These are phyloP conservation scores for Gastrophysa polygoni DNA, from an alignment of 2,888 invertebrate species.

Conservation along the genomic window DNA sequence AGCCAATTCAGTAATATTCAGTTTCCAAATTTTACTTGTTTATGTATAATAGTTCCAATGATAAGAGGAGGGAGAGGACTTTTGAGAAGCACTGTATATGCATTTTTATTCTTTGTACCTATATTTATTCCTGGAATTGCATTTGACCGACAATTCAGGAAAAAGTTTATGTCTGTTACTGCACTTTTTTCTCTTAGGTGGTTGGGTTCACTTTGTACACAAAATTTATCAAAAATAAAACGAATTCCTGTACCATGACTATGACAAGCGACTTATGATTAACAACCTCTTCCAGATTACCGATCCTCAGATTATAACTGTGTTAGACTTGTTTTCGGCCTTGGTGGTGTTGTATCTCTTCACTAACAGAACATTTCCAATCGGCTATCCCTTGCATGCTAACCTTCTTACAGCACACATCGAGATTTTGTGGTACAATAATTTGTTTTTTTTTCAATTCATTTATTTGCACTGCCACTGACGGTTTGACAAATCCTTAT, in stretches of 20 bases:
- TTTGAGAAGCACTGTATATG: no score
- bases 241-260: slow-evolving; percentile 26
- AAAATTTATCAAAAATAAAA: slow-evolving; percentile 18
- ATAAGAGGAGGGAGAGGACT: no score
- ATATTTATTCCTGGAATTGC: not conserved
- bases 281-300: slow-evolving; percentile 30
- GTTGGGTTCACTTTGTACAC: slow-evolving; percentile 35
- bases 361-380: slow-evolving; percentile 26
- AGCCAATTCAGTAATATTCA: no score
- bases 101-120: no score
- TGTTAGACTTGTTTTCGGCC: slow-evolving; percentile 21
- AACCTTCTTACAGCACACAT: slow-evolving; percentile 24
- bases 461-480: slow-evolving; percentile 36
- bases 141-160: not conserved
- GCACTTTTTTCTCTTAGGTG: slow-evolving; percentile 31
- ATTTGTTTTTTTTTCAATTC: no score
- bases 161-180: not conserved
- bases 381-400: slow-evolving; percentile 36
- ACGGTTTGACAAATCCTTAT: slow-evolving; percentile 27
- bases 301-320: slow-evolving; percentile 24
- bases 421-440: slow-evolving; percentile 24
- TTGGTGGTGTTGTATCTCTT: slow-evolving; percentile 20
- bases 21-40: no score
- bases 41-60: no score
- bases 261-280: slow-evolving; percentile 16